These are phyloP conservation scores for Crocallis elinguaria DNA, from an alignment of 2,888 invertebrate genomes.

Conservation along the genomic window DNA sequence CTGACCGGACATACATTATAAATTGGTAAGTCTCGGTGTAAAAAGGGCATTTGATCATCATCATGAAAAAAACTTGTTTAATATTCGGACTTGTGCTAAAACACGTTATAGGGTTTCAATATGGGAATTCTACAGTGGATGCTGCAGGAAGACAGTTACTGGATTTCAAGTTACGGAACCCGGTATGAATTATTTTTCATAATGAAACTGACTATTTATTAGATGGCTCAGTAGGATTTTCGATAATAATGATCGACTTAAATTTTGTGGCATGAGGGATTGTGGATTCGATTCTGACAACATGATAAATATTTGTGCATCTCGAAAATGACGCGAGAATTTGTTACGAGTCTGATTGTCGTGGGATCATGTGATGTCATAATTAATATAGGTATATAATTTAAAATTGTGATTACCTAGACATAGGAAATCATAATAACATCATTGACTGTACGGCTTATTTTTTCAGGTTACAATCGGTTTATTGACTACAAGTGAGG, in stretches of 20 bases:
- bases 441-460: too few relatives aligned
- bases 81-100: not conserved
- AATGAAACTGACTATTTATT: not conserved
- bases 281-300: too few relatives aligned
- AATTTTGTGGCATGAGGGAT: too few relatives aligned
- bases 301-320: too few relatives aligned
- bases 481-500: conserved; percentile 87
- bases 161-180: conserved; percentile 10
- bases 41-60: conserved; percentile 6
- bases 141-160: conserved; percentile 2
- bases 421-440: too few relatives aligned
- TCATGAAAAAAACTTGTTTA: conserved; percentile 6
- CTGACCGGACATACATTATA: not conserved
- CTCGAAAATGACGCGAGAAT: too few relatives aligned
- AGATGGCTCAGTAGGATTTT: not conserved
- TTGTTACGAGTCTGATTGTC: too few relatives aligned
- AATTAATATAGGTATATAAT: too few relatives aligned
- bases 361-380: too few relatives aligned
- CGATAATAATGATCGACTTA: too few relatives aligned
- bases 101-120: conserved; percentile 1
- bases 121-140: conserved; percentile 6
- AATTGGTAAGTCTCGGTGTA: not conserved
- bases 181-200: not conserved
- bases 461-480: conserved; percentile 52
- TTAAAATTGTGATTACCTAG: too few relatives aligned